Conservation (phyloP, 2,113 vertebrate species). For the Epinephelus moara region DNA sequence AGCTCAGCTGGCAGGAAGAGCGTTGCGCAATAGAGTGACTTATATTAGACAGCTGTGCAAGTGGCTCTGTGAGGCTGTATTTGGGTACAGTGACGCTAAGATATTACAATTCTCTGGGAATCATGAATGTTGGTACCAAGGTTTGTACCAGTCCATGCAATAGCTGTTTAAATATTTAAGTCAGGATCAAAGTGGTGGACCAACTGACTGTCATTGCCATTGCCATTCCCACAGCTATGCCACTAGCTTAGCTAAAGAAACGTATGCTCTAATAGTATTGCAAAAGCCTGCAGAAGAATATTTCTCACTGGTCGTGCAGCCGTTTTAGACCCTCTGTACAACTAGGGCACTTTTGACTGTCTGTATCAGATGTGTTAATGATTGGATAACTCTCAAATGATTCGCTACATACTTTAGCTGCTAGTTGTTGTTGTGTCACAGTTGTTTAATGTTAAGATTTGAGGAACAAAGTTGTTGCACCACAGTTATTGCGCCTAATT, state of each 20-base stretch:
- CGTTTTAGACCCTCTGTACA: neutral
- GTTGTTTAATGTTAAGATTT: neutral
- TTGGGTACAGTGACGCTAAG: neutral
- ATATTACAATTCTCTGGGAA: no score
- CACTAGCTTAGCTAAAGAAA: no score
- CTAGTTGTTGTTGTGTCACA: neutral
- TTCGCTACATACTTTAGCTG: neutral
- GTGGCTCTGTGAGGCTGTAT: neutral
- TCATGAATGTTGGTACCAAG: no score
- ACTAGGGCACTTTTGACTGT: neutral
- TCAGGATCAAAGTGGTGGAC: no score
- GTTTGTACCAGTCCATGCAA: no score
- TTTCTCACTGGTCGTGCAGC: neutral
- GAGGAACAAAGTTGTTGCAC: conserved; percentile 14
- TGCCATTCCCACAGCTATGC: neutral
- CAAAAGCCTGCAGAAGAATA: neutral
- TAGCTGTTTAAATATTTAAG: no score
- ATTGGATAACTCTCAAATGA: neutral
- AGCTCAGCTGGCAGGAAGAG: neutral
- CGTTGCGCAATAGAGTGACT: neutral
- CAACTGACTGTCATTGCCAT: neutral
- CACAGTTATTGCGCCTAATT: neutral
- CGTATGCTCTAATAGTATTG: no score
- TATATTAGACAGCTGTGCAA: neutral
- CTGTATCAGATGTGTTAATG: neutral